Base-by-base conservation (phyloP, 2,888 invertebrate genomes). In the Ormyrus pomaceus region DNA sequence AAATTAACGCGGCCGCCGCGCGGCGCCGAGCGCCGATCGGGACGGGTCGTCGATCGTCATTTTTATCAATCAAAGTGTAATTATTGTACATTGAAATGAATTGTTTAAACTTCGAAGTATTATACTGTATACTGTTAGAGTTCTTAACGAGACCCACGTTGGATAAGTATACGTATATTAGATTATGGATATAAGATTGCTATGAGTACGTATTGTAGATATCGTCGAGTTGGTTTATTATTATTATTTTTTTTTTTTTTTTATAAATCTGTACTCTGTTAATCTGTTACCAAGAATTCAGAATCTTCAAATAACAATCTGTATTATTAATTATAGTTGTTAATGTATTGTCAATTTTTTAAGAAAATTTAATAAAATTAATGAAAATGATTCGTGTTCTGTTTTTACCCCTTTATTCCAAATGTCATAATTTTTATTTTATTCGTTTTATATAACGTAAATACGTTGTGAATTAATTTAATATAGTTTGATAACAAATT, bases 11-110 rank as follows among this genome's bases (percentile, higher is more conserved):
- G 34, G 4, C 34, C 34, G 34, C 34, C 34, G 34, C 34, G 34
- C 34, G 34, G 34, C 34, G 34, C 34, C 34, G 34, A 34, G 34
- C 34, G 34, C 34, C 34, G 3, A 19, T 4, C 34, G 34, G 2
- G 1, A 19, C 34, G 34, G 0, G 8, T 53, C 66, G 56, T 68
- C 45, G 45, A 64, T 65, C 62, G 73, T 70, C 62, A 58, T 53
- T 48, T 55, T 59, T 68, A 65, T 34, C 61, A 53, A 78, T 79
- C 71, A 79, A 80, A 70, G 62, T 82, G 82, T 82, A 80, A 82
- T 82, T 82, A 80, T 82, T 80, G 79, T 82, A 82, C 74, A 82
- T 82, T 82, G 46, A 68, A 64, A 70, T 73, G 11, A 61, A 81
- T 69, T 65, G 56, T 78, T 75, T 77, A 71, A 75, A 62, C 75